Evolutionary conservation across 2,797 vertebrate genomes (phyloP), one percentile per base, ranked within the genome.

Genomic region (Dromococcyx pavoninus): DNA sequence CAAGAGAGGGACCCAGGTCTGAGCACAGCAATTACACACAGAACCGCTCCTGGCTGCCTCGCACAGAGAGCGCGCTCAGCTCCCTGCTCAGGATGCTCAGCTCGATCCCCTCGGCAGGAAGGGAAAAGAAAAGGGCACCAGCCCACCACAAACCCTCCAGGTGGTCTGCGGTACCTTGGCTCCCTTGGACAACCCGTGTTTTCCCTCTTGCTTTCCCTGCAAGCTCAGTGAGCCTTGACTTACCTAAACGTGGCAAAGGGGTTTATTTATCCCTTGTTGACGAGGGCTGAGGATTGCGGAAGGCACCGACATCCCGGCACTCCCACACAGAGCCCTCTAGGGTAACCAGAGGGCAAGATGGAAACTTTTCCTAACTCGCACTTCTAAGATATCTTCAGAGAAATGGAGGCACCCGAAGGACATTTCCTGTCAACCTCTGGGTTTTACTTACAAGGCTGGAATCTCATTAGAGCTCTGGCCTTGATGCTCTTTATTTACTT

Each of bases 381-480:
- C 24, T 69, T 37, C 50, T 28, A 53, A 48, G 33, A 2, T 24
- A 56, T 27, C 54, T 28, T 58, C 14, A 54, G 33, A 67, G 50
- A 80, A 70, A 46, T 0, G 2, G 35, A 25, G 9, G 9, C 11
- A 67, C 50, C 41, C 14, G 0, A 71, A 37, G 58, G 15, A 65
- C 1, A 0, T 50, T 35, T 27, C 30, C 56, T 18, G 11, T 7
- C 53, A 32, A 2, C 23, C 72, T 39, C 2, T 6, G 43, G 33
- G 33, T 16, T 69, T 43, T 22, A 54, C 43, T 21, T 13, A 28
- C 43, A 24, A 33, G 50, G 41, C 30, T 16, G 5, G 30, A 32
- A n/a, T 95, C 88, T 88, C 91, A 79, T 95, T 96, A 96, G 53
- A 91, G 75, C 57, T 75, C 85, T 88, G 81, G 91, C 83, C 88